These are phyloP conservation scores for Meloe dianella DNA, from an alignment of 2,888 invertebrate genomes.

Conservation along the genomic window DNA sequence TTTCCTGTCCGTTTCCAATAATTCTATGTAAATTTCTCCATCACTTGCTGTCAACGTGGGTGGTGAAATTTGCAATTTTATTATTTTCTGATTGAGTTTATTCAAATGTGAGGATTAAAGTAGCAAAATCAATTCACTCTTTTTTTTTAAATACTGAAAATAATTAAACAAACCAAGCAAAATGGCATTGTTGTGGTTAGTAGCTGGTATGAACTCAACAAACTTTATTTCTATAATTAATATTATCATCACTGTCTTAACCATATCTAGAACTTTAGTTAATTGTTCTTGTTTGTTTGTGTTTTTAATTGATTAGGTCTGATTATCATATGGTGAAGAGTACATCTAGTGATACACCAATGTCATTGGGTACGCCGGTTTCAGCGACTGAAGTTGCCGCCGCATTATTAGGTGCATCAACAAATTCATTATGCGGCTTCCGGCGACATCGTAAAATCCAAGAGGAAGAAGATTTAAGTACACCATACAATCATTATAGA, in stretches of 20 bases:
- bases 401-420: conserved; percentile 63
- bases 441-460: conserved; percentile 59
- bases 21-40: not conserved
- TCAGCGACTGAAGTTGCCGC: conserved; percentile 64
- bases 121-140: too few relatives aligned
- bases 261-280: too few relatives aligned
- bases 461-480: conserved; percentile 68
- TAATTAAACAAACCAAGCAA: too few relatives aligned
- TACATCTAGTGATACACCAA: conserved; percentile 60
- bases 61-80: too few relatives aligned
- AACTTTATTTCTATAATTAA: too few relatives aligned
- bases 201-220: too few relatives aligned
- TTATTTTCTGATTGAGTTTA: too few relatives aligned
- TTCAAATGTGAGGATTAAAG: too few relatives aligned
- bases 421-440: conserved; percentile 60
- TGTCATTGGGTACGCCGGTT: conserved; percentile 60
- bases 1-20: not conserved
- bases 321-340: conserved; percentile 59
- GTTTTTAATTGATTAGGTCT: conserved; percentile 34
- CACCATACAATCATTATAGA: conserved; percentile 77
- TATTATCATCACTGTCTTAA: too few relatives aligned
- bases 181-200: too few relatives aligned
- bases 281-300: too few relatives aligned
- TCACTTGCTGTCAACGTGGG: not conserved
- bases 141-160: too few relatives aligned